These are phyloP conservation scores for Thamnophis elegans DNA, from an alignment of 2,797 vertebrate species.

Conservation along the genomic window DNA sequence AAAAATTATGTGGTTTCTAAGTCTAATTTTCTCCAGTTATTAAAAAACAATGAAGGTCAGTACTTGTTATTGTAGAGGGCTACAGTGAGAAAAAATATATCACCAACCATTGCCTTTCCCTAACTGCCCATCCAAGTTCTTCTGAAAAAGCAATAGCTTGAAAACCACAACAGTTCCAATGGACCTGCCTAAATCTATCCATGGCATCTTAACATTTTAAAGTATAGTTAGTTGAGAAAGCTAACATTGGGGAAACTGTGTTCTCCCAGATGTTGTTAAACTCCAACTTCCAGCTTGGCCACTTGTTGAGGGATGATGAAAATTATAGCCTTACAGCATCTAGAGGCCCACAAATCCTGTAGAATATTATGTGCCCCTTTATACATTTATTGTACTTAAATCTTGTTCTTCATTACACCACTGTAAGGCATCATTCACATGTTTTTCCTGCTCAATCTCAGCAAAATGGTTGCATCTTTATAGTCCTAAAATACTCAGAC, in stretches of 20 bases:
- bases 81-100: not conserved
- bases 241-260: not conserved
- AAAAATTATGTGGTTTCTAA: constrained; percentile 13
- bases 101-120: not conserved
- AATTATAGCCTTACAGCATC: not conserved
- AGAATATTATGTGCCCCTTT: not conserved
- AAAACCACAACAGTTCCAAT: not conserved
- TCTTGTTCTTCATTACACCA: not conserved
- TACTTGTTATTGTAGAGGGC: not conserved
- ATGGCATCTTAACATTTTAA: not conserved
- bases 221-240: not conserved
- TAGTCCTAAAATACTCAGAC: not conserved
- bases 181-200: not conserved
- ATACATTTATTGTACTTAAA: no score
- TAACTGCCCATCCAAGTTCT: not conserved
- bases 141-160: not conserved
- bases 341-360: not conserved
- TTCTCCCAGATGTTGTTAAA: not conserved
- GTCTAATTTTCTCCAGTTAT: not conserved
- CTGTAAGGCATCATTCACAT: not conserved
- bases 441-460: not conserved
- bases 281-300: not conserved
- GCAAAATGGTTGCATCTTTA: not conserved
- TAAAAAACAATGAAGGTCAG: constrained; percentile 1
- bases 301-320: not conserved